Conservation (phyloP, 2,888 invertebrate species). For the Piscicola geometra region DNA sequence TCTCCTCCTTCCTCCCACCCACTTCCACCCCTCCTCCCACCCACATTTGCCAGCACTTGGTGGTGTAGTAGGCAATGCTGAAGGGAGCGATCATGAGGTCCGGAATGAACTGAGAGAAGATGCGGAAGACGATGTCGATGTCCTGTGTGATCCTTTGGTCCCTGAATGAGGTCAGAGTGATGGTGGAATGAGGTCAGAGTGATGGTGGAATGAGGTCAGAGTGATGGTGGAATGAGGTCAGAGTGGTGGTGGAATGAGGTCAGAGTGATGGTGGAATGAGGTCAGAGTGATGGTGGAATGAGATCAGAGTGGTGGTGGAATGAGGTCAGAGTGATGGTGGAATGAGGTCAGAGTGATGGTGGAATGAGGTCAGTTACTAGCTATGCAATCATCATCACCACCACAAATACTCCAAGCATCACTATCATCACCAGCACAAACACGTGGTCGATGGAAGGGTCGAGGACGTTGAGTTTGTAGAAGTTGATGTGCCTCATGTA, state of each 20-base stretch:
- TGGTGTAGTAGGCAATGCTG: conserved; percentile 61
- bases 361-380: neutral
- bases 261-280: no score
- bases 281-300: no score
- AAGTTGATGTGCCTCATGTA: conserved; percentile 60
- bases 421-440: conserved; percentile 46
- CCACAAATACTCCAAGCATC: no score
- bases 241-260: no score
- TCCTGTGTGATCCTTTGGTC: conserved; percentile 62
- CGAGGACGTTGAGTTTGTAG: conserved; percentile 58
- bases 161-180: conserved; percentile 48
- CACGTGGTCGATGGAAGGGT: conserved; percentile 59
- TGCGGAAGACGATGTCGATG: conserved; percentile 57
- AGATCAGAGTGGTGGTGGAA: no score
- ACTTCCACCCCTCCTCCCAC: conserved; percentile 40
- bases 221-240: no score
- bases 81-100: conserved; percentile 58
- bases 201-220: no score
- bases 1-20: no score
- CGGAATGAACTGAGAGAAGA: conserved; percentile 57
- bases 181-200: no score
- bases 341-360: no score
- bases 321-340: no score
- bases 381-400: neutral
- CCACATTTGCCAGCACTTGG: conserved; percentile 58